Conservation (phyloP, 2,888 invertebrate species). For the Standfussiana lucernea region DNA sequence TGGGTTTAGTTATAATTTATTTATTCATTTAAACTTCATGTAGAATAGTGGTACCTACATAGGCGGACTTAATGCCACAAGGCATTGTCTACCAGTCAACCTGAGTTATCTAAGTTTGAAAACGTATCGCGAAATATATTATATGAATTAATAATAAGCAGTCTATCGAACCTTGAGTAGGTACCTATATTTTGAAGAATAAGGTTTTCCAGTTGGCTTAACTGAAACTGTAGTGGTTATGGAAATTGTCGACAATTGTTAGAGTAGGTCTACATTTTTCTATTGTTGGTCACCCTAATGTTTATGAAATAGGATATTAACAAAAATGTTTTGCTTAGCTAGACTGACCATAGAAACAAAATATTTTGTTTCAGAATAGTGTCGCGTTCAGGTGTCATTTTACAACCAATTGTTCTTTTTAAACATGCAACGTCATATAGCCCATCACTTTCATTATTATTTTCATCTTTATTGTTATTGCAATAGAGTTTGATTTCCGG, state of each 20-base stretch:
- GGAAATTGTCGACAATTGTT: no score
- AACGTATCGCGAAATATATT: background rate
- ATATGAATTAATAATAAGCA: background rate
- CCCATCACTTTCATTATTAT: conserved; percentile 16
- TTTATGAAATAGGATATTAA: conserved; percentile 65
- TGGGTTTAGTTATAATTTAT: background rate
- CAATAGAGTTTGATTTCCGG: conserved; percentile 50
- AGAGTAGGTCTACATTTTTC: conserved; percentile 34
- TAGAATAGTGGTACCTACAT: no score
- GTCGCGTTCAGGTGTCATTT: conserved; percentile 73
- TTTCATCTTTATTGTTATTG: conserved; percentile 38
- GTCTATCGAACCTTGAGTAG: background rate
- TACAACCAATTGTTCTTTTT: conserved; percentile 61
- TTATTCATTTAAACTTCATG: no score
- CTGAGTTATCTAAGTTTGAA: background rate
- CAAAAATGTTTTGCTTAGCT: conserved; percentile 73
- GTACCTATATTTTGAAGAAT: background rate
- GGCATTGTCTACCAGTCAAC: no score
- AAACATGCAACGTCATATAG: conserved; percentile 47
- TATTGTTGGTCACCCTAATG: conserved; percentile 39
- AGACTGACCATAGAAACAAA: conserved; percentile 72
- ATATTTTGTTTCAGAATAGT: conserved; percentile 74
- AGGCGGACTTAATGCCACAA: no score
- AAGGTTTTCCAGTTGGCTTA: background rate
- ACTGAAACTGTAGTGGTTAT: background rate